Percentiles rank a stretch among this genome's conserved stretches.
Evolutionary conservation across 1,140 invertebrate genomes (phyloP).

Genomic region (Lysiphlebus fabarum): DNA sequence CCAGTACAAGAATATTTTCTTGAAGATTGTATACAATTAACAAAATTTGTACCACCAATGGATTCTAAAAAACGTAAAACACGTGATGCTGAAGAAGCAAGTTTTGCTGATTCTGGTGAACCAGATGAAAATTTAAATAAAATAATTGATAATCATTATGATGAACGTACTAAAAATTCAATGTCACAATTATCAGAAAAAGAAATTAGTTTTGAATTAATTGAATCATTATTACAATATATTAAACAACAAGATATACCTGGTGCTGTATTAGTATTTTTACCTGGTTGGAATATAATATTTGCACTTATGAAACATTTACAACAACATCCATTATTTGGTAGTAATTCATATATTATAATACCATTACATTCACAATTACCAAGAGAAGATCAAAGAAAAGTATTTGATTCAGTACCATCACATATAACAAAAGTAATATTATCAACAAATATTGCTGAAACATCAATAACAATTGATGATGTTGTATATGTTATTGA

Average conservation of each 20-base stretch:
- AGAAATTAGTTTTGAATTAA: constrained; percentile 88
- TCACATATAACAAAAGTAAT: constrained; percentile 77
- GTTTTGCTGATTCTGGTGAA: constrained; percentile 49
- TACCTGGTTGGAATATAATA: constrained; percentile 94
- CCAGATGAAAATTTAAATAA: constrained; percentile 80
- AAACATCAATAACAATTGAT: constrained; percentile 94
- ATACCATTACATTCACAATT: constrained; percentile 88
- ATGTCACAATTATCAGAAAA: constrained; percentile 81
- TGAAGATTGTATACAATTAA: constrained; percentile 83
- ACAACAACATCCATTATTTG: constrained; percentile 74
- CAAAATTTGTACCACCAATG: constrained; percentile 74
- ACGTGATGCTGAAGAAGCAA: constrained; percentile 65
- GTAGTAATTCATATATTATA: constrained; percentile 68
- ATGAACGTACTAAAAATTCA: constrained; percentile 63
- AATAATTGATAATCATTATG: constrained; percentile 46
- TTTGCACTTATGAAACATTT: constrained; percentile 87
- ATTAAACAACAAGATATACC: constrained; percentile 69
- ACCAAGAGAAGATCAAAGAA: constrained; percentile 84
- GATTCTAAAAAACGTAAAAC: constrained; percentile 67
- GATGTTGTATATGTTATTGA: constrained; percentile 96
- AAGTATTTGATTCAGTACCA: constrained; percentile 79
- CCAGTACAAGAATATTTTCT: constrained; percentile 86
- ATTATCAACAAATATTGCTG: constrained; percentile 87
- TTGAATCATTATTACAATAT: constrained; percentile 77
- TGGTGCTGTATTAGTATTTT: constrained; percentile 86